These are phyloP conservation scores for Dichetophora obliterata DNA, from an alignment of 2,888 invertebrate genomes.

Conservation along the genomic window DNA sequence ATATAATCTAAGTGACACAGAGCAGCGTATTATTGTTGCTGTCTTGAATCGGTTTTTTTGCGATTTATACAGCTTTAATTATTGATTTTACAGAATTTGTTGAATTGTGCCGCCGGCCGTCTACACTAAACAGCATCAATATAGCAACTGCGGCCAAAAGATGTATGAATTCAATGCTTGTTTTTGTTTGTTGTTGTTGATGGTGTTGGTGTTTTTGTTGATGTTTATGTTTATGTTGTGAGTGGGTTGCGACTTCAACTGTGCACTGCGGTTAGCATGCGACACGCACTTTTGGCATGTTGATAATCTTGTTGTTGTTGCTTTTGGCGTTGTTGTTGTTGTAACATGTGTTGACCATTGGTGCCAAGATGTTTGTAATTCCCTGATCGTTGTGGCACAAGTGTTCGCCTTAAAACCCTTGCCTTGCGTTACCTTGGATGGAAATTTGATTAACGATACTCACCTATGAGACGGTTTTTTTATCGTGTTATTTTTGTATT, in stretches of 20 bases:
- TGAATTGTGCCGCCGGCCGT: slow-evolving; percentile 5
- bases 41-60: neutral
- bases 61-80: slow-evolving; percentile 19
- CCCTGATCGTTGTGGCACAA: neutral
- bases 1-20: too few species aligned
- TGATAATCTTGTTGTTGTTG: neutral
- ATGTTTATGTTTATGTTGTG: too few species aligned
- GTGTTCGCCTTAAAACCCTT: slow-evolving; percentile 1
- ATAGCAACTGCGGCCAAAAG: neutral
- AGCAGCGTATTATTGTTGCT: neutral
- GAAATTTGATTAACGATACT: slow-evolving; percentile 44
- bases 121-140: neutral
- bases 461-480: slow-evolving; percentile 30
- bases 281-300: neutral
- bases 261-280: neutral
- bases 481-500: neutral
- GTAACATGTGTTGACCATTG: neutral
- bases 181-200: too few species aligned
- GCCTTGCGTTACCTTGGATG: neutral
- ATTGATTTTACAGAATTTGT: slow-evolving; percentile 24
- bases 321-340: neutral
- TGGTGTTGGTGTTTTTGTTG: too few species aligned
- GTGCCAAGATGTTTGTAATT: neutral
- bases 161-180: neutral
- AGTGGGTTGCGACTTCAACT: neutral